Base-by-base conservation (phyloP, 2,888 invertebrate genomes). In the Baronia brevicornis region DNA sequence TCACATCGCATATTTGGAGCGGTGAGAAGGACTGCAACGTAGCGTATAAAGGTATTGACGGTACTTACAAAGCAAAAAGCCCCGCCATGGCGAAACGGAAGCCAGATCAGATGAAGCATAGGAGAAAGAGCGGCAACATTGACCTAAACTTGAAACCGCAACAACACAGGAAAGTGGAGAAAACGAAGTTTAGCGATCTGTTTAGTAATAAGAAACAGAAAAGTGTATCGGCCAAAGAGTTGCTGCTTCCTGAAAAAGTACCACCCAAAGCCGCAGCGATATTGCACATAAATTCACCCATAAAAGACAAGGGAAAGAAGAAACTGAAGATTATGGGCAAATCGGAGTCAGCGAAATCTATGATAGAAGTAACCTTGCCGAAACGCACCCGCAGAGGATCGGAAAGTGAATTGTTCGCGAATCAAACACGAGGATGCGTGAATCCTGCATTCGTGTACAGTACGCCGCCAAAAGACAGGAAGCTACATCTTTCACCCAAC, bases 241-340 rank as follows among this genome's bases (percentile, higher is more conserved):
- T 84, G 9, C 37, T 75, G 19, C 58, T 79, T 24, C 88, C 88
- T 1, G 72, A 84, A 17, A 72, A 73, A 39, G 84, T 89, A 39
- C 87, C 89, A 4, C 87, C 88, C 0, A 89, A 89, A 61, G 89
- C 89, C 1, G 89, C 89, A 1, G 88, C 88, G 2, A 55, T 89
- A 14, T 53, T 89, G 24, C 88, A 89, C 39, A 87, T 89, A 38
- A 86, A 88, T 37, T 75, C 80, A 10, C 78, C 80, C 10, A 68
- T 64, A 26, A 65, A 48, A 33, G 66, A 64, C 5, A 78, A 70
- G 37, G 57, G 53, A 36, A 78, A 73, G 59, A 79, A 70, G 44
- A 77, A 70, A 36, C 54, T 74, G 39, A 80, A 73, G 40, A 65
- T 55, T 11, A 63, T 77, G 52, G 75, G 70, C 15, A 79, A 78